Conservation (phyloP, 2,888 invertebrate genomes). For the Cantharis rustica region DNA sequence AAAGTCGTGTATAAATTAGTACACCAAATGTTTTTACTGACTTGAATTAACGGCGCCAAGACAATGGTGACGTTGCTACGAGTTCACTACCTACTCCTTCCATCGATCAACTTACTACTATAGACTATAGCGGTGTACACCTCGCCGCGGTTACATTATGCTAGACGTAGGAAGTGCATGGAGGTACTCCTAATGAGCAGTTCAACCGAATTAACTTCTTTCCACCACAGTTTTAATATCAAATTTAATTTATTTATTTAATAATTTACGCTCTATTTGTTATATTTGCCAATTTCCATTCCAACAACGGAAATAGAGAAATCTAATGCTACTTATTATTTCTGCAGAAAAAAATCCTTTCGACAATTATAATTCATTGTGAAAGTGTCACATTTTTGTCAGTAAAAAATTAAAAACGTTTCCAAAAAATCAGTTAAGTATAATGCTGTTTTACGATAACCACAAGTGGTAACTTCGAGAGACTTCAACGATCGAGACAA, state of each 20-base stretch:
- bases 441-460: neutral
- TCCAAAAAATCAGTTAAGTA: neutral
- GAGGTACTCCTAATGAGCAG: constrained; percentile 22
- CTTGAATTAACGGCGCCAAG: constrained; percentile 15
- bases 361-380: neutral
- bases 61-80: constrained; percentile 22
- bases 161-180: constrained; percentile 30
- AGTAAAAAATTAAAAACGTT: neutral
- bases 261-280: neutral
- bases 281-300: neutral
- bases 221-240: constrained; percentile 12
- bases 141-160: constrained; percentile 19
- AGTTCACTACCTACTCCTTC: constrained; percentile 22
- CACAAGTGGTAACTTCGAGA: neutral
- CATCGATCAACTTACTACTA: constrained; percentile 20
- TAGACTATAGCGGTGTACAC: constrained; percentile 23
- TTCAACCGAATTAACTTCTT: neutral
- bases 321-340: neutral
- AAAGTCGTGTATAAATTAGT: neutral
- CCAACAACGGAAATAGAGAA: neutral
- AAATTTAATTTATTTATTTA: neutral
- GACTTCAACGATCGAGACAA: neutral
- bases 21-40: neutral
- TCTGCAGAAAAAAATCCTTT: neutral
- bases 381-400: neutral